Evolutionary conservation across 2,888 invertebrate species (phyloP), one percentile per base, ranked within the genome.

Genomic region (Diarsia dahlii): DNA sequence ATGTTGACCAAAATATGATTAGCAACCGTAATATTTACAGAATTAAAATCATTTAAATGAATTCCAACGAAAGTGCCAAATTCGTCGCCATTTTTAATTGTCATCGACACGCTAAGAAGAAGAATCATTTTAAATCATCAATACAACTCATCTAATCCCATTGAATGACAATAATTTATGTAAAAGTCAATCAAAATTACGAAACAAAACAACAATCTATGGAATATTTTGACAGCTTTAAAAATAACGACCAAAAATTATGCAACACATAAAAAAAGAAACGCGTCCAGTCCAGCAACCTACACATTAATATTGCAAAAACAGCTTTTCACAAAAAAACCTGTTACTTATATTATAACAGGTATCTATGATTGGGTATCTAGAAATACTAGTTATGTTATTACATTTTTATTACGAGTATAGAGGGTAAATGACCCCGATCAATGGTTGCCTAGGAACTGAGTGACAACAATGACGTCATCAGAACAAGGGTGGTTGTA

Each of bases 381-480:
- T 34, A 50, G 65, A 56, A 66, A 62, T 76, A 66, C 82, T 45
- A 45, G 82, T 65, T 65, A 60, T 46, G 13, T 79, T 69, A 74
- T 58, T 67, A 81, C 23, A 2, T 72, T 80, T 68, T 78, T 78
- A 68, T 79, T 54, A 80, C 28, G 64, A 34, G 45, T 52, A 28
- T 28, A 54, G 15, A 4, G 80, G 85, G 84, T 86, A 79, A 83
- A 67, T 71, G 76, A 81, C 79, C 88, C 52, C 81, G 76, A 87
- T 87, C 87, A 88, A 87, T 87, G 80, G 90, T 76, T 87, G 88
- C 90, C 71, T 71, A 74, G 90, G 87, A 87, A 90, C 90, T 9
- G 50, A 72, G 58, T 77, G 82, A 75, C 90, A 90, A 90, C 90
- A 89, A 78, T 84, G 81, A 84, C 84, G 76, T 85, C 84, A 86